Evolutionary conservation across 2,888 invertebrate genomes (phyloP).

Genomic region (Hanleya hanleyi): DNA sequence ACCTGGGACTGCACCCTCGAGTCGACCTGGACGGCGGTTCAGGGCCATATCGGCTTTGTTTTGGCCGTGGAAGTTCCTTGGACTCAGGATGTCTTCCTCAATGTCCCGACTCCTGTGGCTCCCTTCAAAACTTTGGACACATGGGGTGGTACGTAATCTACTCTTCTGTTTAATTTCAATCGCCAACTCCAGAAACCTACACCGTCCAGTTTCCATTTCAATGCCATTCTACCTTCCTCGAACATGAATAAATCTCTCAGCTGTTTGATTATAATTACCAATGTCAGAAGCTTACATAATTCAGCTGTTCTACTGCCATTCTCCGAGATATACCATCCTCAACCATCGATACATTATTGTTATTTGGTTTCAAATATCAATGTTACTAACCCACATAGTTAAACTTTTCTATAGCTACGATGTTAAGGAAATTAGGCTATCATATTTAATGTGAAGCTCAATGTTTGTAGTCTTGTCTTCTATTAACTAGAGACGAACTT

Average conservation of each 20-base stretch:
- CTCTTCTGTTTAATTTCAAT: not conserved
- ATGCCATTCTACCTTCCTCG: not conserved
- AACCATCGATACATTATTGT: no score
- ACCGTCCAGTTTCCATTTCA: not conserved
- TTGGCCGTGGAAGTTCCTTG: not conserved
- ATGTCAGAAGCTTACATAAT: no score
- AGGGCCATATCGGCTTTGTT: not conserved
- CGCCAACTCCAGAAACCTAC: not conserved
- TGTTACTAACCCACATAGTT: no score
- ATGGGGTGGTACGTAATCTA: slow-evolving; percentile 1
- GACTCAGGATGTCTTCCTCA: not conserved
- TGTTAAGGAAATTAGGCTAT: no score
- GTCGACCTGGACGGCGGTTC: not conserved
- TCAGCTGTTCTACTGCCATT: no score
- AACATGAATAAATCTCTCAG: not conserved
- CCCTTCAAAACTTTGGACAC: not conserved
- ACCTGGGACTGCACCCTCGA: not conserved
- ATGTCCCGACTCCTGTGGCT: not conserved
- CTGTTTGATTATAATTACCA: not conserved
- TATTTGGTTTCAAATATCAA: no score
- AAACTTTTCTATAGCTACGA: no score
- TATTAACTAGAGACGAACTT: no score
- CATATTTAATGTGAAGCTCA: no score
- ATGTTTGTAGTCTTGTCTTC: no score
- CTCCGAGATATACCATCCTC: no score